Evolutionary conservation across 2,797 vertebrate genomes (phyloP), one percentile per base, ranked within the genome.

Genomic region (Perodicticus potto): DNA sequence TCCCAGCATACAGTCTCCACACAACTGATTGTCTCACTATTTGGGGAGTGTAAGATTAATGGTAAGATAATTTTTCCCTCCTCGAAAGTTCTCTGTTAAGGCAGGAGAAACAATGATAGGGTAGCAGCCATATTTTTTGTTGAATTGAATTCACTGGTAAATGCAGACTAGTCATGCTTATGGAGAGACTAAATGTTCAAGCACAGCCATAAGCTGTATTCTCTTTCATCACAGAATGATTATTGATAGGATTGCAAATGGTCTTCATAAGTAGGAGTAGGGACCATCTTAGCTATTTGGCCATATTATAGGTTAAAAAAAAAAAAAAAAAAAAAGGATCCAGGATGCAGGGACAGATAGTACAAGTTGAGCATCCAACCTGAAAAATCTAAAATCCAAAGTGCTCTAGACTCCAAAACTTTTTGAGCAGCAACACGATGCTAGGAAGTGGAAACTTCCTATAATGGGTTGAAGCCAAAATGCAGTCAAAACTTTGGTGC

Each of bases 241-340:
- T 89, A 93, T 80, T 86, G 37, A 57, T 16, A 69, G 67, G 77
- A 82, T 91, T 86, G 69, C 61, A 92, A 25, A 22, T 86, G 73
- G 80, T 67, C 61, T 91, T 55, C 20, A 55, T 85, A 69, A 88
- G 45, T 88, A n/a, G 82, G 87, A 78, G 57, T 59, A 92, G 37
- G 69, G 49, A 65, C 84, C 76, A 74, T 65, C 49, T 78, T 94
- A 85, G 87, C 40, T 69, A 87, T 77, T 86, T 90, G 78, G 95
- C 81, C 43, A 7, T 85, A 63, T 93, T 76, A 20, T 10, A 86
- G 49, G 25, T 76, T 34, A 16, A 34, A 34, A 9, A 61, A 34
- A 57, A 57, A 16, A 34, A 57, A 57, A 16, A 55, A 55, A 17
- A 84, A 80, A 34, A 91, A 83, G 57, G 40, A 34, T 16, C 25